Evolutionary conservation across 2,888 invertebrate species (phyloP).

Genomic region (Philopedon plagiatum): DNA sequence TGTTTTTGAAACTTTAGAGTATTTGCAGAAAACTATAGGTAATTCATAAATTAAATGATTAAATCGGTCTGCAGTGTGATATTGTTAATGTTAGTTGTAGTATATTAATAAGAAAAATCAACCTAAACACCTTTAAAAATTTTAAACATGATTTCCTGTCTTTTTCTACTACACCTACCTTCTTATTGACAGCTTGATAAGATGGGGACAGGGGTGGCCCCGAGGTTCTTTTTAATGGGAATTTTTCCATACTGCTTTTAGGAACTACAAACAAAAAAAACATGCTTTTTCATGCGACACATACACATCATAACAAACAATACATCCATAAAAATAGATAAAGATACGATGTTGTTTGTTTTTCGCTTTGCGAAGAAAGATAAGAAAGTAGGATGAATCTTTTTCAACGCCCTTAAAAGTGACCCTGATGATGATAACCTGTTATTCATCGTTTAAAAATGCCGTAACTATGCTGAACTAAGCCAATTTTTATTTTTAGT

Average conservation of each 20-base stretch:
- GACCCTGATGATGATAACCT: too few species aligned
- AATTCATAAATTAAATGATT: too few species aligned
- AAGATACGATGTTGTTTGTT: not conserved
- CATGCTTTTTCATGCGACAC: constrained; percentile 32
- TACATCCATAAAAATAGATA: constrained; percentile 3
- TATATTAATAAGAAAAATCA: too few species aligned
- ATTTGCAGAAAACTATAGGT: too few species aligned
- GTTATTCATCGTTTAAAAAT: too few species aligned
- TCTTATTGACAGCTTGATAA: constrained; percentile 76
- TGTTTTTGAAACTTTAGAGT: too few species aligned
- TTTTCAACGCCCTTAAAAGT: too few species aligned
- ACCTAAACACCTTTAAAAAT: not conserved
- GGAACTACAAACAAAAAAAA: constrained; percentile 36
- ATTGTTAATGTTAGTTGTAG: too few species aligned
- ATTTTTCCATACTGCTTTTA: constrained; percentile 75
- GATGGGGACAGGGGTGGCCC: constrained; percentile 70
- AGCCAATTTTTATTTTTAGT: not conserved
- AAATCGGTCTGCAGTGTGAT: too few species aligned
- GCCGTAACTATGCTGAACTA: too few species aligned
- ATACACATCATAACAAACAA: not conserved
- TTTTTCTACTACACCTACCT: constrained; percentile 68
- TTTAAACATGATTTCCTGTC: not conserved
- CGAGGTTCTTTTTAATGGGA: constrained; percentile 73
- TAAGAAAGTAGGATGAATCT: not conserved
- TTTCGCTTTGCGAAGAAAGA: not conserved